These are phyloP conservation scores for Bruchidius siliquastri DNA, from an alignment of 2,888 invertebrate genomes.

Conservation along the genomic window DNA sequence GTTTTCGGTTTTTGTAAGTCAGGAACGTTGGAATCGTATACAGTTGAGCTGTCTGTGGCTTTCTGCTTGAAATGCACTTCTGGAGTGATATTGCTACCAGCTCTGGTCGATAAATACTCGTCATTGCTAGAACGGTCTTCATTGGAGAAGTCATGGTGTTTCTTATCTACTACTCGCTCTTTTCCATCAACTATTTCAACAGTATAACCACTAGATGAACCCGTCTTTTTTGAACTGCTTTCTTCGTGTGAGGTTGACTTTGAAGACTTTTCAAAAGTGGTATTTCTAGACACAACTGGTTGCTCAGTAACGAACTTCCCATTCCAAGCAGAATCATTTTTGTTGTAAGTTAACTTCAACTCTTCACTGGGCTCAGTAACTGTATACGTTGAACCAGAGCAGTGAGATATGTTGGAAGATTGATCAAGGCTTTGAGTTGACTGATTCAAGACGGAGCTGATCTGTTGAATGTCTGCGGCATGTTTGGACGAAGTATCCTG, in stretches of 20 bases:
- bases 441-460: constrained; percentile 42
- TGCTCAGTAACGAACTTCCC: constrained; percentile 48
- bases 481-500: constrained; percentile 33
- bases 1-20: constrained; percentile 44
- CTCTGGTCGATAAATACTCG: constrained; percentile 53
- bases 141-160: constrained; percentile 52
- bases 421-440: constrained; percentile 39
- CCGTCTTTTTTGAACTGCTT: constrained; percentile 55
- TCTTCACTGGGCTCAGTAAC: constrained; percentile 46
- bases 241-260: constrained; percentile 49
- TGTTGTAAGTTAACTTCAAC: constrained; percentile 37
- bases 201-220: constrained; percentile 60
- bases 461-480: constrained; percentile 39
- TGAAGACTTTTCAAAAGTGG: constrained; percentile 34
- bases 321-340: constrained; percentile 49
- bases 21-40: constrained; percentile 55
- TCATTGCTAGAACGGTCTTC: constrained; percentile 39
- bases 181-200: constrained; percentile 64
- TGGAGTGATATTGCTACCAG: constrained; percentile 56
- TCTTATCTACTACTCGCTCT: constrained; percentile 57
- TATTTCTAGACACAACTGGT: constrained; percentile 25
- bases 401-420: constrained; percentile 41
- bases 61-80: constrained; percentile 54
- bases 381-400: constrained; percentile 42
- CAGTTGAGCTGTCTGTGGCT: constrained; percentile 53